phyloP scores from a whole-genome alignment of 2,797 vertebrate species.

The Buphagus erythrorhynchus region DNA sequence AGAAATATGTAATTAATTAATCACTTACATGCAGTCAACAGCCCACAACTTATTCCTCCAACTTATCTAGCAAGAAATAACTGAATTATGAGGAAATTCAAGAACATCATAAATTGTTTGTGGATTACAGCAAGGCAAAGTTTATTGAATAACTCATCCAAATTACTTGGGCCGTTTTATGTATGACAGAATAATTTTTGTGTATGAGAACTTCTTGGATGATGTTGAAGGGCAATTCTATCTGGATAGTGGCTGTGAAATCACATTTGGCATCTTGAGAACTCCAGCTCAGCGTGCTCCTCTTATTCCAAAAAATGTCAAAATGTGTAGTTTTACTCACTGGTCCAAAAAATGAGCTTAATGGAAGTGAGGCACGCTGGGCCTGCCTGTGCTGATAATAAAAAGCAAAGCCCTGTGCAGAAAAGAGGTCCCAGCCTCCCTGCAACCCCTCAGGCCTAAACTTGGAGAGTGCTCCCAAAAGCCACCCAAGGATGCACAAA shows the following conservation, averaged over 20 bases:
- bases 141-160: slow-evolving; percentile 41
- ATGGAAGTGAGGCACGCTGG: not conserved
- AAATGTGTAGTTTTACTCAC: not conserved
- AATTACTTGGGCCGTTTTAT: slow-evolving; percentile 16
- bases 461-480: rapidly evolving
- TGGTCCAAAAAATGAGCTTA: not conserved
- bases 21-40: not conserved
- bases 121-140: not conserved
- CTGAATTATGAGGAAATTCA: slow-evolving; percentile 21
- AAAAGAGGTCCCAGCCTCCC: rapidly evolving
- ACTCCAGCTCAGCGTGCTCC: not conserved
- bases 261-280: slow-evolving; percentile 48
- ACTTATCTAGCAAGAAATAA: slow-evolving; percentile 23
- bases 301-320: not conserved
- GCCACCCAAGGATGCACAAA: not conserved
- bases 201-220: not conserved
- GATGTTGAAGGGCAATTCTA: slow-evolving; percentile 34
- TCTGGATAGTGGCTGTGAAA: slow-evolving; percentile 39
- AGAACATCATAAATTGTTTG: not conserved
- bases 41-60: not conserved
- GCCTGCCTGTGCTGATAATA: not conserved
- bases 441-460: not conserved
- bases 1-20: slow-evolving; percentile 46
- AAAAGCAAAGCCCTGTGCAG: not conserved
- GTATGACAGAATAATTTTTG: slow-evolving; percentile 15